A percentile compares a stretch with the other conserved stretches of the same genome.
These are phyloP conservation scores for Microctenopoma stevenorrisi DNA, from an alignment of 2,797 vertebrate species.

Conservation along the genomic window DNA sequence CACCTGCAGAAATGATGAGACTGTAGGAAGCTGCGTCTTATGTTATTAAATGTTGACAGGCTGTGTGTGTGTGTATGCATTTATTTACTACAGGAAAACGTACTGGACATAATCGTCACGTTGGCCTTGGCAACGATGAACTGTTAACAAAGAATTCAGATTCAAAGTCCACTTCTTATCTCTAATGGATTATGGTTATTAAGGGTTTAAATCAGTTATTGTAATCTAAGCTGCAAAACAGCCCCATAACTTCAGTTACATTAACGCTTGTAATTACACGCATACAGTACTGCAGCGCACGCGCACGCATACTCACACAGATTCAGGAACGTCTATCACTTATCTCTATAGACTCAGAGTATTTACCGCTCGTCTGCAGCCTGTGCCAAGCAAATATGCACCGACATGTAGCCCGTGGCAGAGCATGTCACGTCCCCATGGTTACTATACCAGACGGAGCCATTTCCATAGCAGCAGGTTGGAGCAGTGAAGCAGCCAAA, in stretches of 20 bases:
- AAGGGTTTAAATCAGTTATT: too few relatives aligned
- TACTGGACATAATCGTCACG: too few relatives aligned
- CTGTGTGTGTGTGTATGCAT: too few relatives aligned
- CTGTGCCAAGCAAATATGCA: conserved; percentile 46
- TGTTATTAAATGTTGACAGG: not conserved
- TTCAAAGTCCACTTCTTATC: too few relatives aligned
- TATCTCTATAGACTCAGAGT: not conserved
- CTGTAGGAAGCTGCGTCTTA: too few relatives aligned
- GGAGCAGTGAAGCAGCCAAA: conserved; percentile 33
- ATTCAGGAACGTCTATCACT: conserved; percentile 18
- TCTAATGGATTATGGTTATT: too few relatives aligned
- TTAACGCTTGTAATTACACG: conserved; percentile 1
- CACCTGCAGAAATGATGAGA: not conserved
- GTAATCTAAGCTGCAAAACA: too few relatives aligned
- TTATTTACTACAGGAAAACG: not conserved
- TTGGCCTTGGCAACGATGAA: too few relatives aligned
- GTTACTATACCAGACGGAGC: conserved; percentile 58
- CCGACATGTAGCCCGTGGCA: conserved; percentile 16
- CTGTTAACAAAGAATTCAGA: too few relatives aligned
- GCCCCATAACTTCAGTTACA: too few relatives aligned
- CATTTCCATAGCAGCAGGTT: conserved; percentile 51
- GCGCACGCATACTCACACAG: not conserved
- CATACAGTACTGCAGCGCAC: not conserved
- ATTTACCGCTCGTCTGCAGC: conserved; percentile 23
- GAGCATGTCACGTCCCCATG: conserved; percentile 38